phyloP scores from a whole-genome alignment of 2,797 vertebrate species.

The Zenarchopterus dispar region DNA sequence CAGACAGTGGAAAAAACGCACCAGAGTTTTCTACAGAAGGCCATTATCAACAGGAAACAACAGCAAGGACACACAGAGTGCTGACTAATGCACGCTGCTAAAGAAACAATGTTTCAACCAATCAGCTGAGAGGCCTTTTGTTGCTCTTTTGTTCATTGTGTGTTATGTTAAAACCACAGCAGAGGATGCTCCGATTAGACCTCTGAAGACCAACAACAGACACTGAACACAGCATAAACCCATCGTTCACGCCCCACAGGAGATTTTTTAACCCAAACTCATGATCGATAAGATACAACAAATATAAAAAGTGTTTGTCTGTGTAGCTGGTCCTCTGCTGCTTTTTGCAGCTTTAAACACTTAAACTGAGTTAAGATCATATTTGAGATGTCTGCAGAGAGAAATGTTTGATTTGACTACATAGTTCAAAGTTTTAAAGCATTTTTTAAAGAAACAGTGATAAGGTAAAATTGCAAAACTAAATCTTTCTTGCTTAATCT shows the following conservation, averaged over 20 bases:
- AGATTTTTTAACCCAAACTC: too few species aligned
- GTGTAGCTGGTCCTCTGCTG: too few species aligned
- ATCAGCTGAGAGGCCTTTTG: constrained; percentile 10
- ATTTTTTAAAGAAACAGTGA: too few species aligned
- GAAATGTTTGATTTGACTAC: too few species aligned
- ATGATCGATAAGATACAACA: too few species aligned
- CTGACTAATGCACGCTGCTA: constrained; percentile 44
- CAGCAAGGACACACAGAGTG: constrained; percentile 39
- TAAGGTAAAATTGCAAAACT: too few species aligned
- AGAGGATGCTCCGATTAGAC: constrained; percentile 1
- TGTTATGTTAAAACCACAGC: neutral
- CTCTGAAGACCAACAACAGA: constrained; percentile 4
- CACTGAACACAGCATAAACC: constrained; percentile 5
- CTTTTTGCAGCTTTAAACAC: too few species aligned
- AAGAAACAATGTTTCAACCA: constrained; percentile 42
- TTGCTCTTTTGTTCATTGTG: constrained; percentile 11
- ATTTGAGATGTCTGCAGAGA: too few species aligned
- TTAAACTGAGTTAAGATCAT: too few species aligned
- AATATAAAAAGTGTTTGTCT: too few species aligned
- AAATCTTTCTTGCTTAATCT: too few species aligned
- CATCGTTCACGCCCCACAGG: neutral
- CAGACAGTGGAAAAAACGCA: constrained; percentile 7
- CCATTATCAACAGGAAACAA: constrained; percentile 51
- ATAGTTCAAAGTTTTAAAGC: too few species aligned
- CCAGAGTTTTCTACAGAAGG: constrained; percentile 11